Percentiles rank a stretch among this genome's conserved stretches.
These are phyloP conservation scores for Scophthalmus maximus DNA, from an alignment of 2,113 vertebrate species.

Conservation along the genomic window DNA sequence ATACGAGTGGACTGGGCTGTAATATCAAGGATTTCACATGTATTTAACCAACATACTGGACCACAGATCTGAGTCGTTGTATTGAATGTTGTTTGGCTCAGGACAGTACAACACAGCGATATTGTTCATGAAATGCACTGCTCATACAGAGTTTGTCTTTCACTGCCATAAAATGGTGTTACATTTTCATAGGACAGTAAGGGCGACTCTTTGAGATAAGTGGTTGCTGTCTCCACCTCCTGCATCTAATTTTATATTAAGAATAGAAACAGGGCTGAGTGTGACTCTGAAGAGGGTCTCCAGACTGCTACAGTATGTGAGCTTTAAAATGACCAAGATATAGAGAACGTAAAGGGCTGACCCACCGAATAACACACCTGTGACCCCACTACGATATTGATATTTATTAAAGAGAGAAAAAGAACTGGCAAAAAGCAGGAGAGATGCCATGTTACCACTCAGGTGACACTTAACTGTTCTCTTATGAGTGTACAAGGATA, in stretches of 20 bases:
- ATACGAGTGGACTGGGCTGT: background rate
- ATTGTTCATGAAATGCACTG: background rate
- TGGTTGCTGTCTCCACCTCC: background rate
- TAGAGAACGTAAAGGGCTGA: conserved; percentile 42
- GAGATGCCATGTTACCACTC: background rate
- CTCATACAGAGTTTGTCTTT: background rate
- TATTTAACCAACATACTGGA: background rate
- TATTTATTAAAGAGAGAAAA: conserved; percentile 10
- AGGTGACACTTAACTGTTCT: conserved; percentile 49
- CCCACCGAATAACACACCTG: conserved; percentile 1
- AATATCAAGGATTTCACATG: background rate
- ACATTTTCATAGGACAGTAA: conserved; percentile 1
- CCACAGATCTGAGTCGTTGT: background rate
- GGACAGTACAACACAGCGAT: background rate
- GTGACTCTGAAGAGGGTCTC: background rate
- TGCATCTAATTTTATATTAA: background rate
- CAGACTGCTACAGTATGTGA: background rate
- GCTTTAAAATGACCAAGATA: background rate
- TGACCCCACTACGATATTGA: background rate
- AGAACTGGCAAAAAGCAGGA: conserved; percentile 3
- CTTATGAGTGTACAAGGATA: conserved; percentile 24
- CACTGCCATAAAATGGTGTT: background rate
- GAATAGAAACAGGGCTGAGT: background rate
- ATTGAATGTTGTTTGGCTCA: background rate
- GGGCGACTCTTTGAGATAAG: background rate